These are phyloP conservation scores for Scleropages formosus DNA, from an alignment of 2,797 vertebrate species.

Conservation along the genomic window DNA sequence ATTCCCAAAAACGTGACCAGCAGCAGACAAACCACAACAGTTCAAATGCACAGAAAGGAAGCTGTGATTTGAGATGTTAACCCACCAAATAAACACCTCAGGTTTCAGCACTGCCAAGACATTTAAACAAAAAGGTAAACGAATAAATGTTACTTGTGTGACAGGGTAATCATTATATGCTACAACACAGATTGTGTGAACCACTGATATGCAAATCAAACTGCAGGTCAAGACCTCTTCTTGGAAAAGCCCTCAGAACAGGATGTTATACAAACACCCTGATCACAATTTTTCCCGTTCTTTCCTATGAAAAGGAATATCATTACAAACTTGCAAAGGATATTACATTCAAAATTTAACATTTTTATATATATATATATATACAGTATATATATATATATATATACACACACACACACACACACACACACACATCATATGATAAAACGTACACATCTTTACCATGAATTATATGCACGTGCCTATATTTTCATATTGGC, in stretches of 20 bases:
- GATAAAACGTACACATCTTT: too few relatives aligned
- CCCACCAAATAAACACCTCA: not conserved
- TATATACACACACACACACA: too few relatives aligned
- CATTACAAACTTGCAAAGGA: too few relatives aligned
- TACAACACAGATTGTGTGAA: too few relatives aligned
- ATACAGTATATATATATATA: too few relatives aligned
- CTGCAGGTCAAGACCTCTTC: not conserved
- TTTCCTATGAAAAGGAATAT: too few relatives aligned
- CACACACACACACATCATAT: too few relatives aligned
- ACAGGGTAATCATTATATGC: not conserved
- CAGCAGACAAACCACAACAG: not conserved
- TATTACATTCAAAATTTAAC: too few relatives aligned
- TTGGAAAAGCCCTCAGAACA: not conserved
- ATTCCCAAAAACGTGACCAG: too few relatives aligned
- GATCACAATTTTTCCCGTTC: not conserved
- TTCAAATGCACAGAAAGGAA: not conserved
- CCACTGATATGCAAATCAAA: not conserved
- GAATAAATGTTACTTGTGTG: not conserved
- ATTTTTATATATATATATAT: too few relatives aligned
- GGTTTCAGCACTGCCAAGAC: not conserved
- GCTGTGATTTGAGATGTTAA: not conserved
- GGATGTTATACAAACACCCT: not conserved
- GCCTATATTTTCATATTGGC: not conserved
- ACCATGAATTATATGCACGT: not conserved
- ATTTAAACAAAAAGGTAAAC: slow-evolving; percentile 1